Base-by-base conservation (phyloP, 2,888 invertebrate genomes). In the Drosophila incognita region DNA sequence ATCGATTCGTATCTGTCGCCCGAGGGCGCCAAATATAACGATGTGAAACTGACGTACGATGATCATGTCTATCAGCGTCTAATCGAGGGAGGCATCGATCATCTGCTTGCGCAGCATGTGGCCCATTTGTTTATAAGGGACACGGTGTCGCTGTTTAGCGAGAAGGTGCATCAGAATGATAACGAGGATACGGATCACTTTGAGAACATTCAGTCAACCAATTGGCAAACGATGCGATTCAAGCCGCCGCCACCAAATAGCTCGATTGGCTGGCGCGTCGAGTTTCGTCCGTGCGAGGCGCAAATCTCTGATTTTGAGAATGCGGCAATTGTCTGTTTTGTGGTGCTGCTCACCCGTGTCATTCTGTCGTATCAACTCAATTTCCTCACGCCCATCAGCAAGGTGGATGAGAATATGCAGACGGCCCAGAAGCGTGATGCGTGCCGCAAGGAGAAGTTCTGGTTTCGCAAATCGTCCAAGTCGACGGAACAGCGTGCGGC, bases 301-400 rank as follows among this genome's bases (percentile, higher is more conserved):
- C 99, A 99, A 93, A 95, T 99, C 83, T 99, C 99, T 0, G 99
- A 99, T 94, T 99, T 99, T 94, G 99, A 99, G 94, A 99, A 99
- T 94, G 99, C 99, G 0, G 99, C 99, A 5, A 97, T 98, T 89
- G 99, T 99, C 27, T 98, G 99, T 92, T 99, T 99, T 93, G 96
- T 99, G 18, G 99, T 99, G 24, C 94, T 99, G 56, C 95, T 99
- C 74, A 99, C 99, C 0, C 94, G 99, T 80, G 99, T 99, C 76
- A 99, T 99, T 90, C 95, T 99, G 53, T 98, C 99, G 31, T 99
- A 98, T 94, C 96, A 98, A 84, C 95, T 99, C 72, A 98, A 99
- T 94, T 97, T 99, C 91, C 95, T 99, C 60, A 98, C 99, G 93
- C 99, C 99, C 18, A 99, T 99, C 81, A 99, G 98, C 91, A 98